Evolutionary conservation across 2,888 invertebrate species (phyloP).

Genomic region (Hyposoter didymator): DNA sequence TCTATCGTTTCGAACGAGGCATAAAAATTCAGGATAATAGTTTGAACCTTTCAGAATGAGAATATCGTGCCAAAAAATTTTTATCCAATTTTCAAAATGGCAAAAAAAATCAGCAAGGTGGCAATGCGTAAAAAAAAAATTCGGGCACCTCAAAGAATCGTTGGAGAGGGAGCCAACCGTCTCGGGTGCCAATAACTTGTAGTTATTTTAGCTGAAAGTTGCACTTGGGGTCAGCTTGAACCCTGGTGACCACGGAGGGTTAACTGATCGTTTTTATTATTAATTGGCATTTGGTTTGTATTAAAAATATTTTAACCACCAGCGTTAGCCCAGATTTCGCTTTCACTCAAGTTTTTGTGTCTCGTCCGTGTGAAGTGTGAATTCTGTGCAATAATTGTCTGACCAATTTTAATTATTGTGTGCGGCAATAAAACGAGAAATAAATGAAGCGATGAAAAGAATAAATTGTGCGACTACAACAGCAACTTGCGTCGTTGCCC

Average conservation of each 20-base stretch:
- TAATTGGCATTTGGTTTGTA: not conserved
- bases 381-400: not conserved
- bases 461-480: constrained; percentile 51
- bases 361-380: constrained; percentile 8
- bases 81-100: too few relatives aligned
- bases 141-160: too few relatives aligned
- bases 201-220: too few relatives aligned
- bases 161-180: too few relatives aligned
- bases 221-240: too few relatives aligned
- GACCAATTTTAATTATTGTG: not conserved
- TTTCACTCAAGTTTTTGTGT: not conserved
- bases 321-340: not conserved
- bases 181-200: too few relatives aligned
- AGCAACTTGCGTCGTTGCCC: constrained; percentile 77
- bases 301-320: not conserved
- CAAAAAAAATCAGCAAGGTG: too few relatives aligned
- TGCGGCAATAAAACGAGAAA: not conserved
- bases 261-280: not conserved
- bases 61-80: too few relatives aligned
- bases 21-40: too few relatives aligned
- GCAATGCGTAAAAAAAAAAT: too few relatives aligned
- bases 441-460: constrained; percentile 32
- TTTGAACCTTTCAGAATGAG: too few relatives aligned
- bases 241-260: not conserved
- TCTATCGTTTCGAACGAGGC: too few relatives aligned